phyloP scores from a whole-genome alignment of 2,113 vertebrate genomes.

The Aldabrachelys gigantea region DNA sequence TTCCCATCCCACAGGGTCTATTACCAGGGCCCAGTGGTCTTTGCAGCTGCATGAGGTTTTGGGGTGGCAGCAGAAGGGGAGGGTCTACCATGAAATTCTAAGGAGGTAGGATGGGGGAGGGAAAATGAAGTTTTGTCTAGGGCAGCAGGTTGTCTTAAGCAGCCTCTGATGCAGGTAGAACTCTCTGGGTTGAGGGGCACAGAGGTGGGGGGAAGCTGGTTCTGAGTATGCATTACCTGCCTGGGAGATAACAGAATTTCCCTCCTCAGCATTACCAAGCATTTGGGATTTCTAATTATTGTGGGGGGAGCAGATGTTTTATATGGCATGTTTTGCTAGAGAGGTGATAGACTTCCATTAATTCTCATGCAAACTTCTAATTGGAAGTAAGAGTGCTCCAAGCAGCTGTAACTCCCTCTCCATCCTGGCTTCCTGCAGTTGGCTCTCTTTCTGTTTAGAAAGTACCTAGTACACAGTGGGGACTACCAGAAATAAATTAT shows the following conservation, averaged over 20 bases:
- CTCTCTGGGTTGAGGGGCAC: background rate
- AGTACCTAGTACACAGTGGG: background rate
- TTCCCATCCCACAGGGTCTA: background rate
- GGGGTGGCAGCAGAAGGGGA: background rate
- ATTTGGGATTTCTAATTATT: background rate
- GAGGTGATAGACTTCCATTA: background rate
- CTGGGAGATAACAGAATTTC: background rate
- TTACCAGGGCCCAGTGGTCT: background rate
- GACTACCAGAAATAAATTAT: constrained; percentile 14
- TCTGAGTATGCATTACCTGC: background rate
- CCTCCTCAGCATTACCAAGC: background rate
- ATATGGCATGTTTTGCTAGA: background rate
- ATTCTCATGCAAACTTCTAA: no score
- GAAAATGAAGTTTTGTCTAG: background rate
- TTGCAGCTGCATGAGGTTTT: background rate
- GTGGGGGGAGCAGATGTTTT: background rate
- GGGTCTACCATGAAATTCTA: background rate
- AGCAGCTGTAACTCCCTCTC: background rate
- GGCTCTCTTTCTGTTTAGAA: background rate
- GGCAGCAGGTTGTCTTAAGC: no score
- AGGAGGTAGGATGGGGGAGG: background rate
- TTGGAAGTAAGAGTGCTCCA: background rate
- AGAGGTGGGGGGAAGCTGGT: background rate
- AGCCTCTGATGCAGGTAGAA: background rate
- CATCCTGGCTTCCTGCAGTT: background rate